Conservation (phyloP, 2,797 vertebrate species). For the Onychomys leucogaster region DNA sequence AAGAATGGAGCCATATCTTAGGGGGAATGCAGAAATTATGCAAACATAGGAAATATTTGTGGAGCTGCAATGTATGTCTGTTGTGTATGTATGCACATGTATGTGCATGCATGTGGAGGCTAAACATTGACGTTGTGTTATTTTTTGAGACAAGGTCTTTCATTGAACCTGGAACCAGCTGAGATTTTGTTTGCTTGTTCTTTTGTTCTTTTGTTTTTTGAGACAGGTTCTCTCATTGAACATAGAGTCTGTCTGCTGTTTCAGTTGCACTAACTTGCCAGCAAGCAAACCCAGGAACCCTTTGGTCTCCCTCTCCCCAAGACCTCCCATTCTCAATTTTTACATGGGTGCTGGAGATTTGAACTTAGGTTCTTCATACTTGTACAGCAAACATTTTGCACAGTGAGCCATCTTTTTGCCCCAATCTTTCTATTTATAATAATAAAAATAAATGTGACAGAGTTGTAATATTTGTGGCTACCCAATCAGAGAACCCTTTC, state of each 20-base stretch:
- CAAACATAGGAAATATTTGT: slow-evolving; percentile 12
- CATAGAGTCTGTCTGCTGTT: neutral
- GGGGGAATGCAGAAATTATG: neutral
- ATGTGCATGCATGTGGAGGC: neutral
- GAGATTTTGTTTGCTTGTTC: neutral
- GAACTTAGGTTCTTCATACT: neutral
- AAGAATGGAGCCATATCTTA: neutral
- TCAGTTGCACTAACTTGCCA: neutral
- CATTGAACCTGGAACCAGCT: neutral
- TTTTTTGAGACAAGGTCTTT: neutral
- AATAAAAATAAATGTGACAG: neutral
- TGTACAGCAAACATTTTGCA: neutral
- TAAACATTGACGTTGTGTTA: neutral
- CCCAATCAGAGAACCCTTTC: neutral
- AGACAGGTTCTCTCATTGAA: neutral
- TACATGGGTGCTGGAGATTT: neutral
- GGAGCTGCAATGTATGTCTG: neutral
- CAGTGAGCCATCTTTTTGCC: neutral
- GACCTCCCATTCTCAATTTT: neutral
- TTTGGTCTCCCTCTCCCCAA: neutral
- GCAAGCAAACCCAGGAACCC: neutral
- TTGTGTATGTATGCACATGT: neutral
- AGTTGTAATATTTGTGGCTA: neutral
- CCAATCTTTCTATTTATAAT: neutral
- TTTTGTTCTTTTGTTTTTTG: neutral